Evolutionary conservation across 2,113 vertebrate species (phyloP).

Genomic region (Scortum barcoo): DNA sequence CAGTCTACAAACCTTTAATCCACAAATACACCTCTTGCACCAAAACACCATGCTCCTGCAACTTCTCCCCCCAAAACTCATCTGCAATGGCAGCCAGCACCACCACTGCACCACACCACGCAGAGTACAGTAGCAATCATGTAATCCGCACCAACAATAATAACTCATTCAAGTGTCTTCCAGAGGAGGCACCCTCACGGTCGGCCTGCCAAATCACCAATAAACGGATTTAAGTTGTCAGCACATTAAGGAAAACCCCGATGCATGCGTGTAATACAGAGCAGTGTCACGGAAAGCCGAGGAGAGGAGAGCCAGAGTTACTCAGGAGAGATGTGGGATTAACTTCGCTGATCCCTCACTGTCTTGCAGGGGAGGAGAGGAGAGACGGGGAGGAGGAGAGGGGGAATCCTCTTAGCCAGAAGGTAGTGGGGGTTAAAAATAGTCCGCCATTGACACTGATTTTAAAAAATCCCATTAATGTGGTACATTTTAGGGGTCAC

Average conservation of each 20-base stretch:
- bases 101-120: background rate
- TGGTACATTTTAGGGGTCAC: background rate
- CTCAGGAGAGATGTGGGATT: conserved; percentile 58
- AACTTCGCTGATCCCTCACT: conserved; percentile 62
- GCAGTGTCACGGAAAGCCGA: conserved; percentile 9
- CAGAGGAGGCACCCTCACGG: conserved; percentile 15
- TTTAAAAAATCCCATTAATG: conserved; percentile 30
- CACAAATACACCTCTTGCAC: background rate
- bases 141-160: conserved; percentile 36
- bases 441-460: conserved; percentile 49
- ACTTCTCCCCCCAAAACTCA: background rate
- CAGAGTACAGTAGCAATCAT: background rate
- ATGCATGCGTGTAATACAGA: conserved; percentile 27
- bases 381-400: background rate
- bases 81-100: background rate
- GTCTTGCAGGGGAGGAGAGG: conserved; percentile 29
- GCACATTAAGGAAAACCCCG: conserved; percentile 43
- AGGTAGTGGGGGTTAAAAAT: conserved; percentile 66
- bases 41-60: background rate
- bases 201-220: conserved; percentile 48
- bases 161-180: conserved; percentile 24
- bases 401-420: conserved; percentile 73
- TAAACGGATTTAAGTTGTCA: conserved; percentile 55
- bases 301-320: conserved; percentile 13
- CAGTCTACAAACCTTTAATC: background rate